Evolutionary conservation across 2,888 invertebrate species (phyloP), one percentile per base, ranked within the genome.

Genomic region (Malacosoma neustria): DNA sequence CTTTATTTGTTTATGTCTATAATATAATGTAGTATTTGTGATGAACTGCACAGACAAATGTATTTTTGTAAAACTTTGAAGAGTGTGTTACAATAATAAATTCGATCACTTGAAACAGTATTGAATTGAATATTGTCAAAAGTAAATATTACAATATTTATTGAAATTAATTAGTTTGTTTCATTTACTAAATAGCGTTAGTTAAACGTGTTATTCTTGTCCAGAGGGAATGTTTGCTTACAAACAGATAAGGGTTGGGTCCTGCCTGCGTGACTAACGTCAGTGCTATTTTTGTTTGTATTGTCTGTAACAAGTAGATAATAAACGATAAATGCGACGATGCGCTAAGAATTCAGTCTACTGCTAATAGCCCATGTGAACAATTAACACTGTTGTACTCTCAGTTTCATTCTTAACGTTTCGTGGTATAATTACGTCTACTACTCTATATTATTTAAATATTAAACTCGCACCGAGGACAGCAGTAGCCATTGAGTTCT

Each of bases 181-280:
- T 22, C 22, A 4, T 32, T 9, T 32, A 32, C 13, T 32, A 32
- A 42, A 46, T 41, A 33, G 32, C 35, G 13, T 37, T 35, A 35
- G 22, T 14, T 38, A 41, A 33, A 45, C 46, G 49, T 42, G 51
- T 51, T 62, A 62, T 65, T 61, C 57, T 54, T 42, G 56, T 57
- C 53, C 49, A 51, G 45, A 51, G 55, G 54, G 48, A 57, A 57
- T 62, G 61, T 66, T 64, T 58, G 49, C 47, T 46, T 46, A 48
- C 41, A 22, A 22, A 9, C 22, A 57, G 73, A 76, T 74, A 75
- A 74, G 67, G 30, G 43, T 46, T 48, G 41, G 55, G 57, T 56
- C 55, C 58, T 65, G 56, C 55, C 58, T 65, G 56, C 55, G 58
- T 76, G 77, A 79, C 73, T 76, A 76, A 77, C 69, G 66, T 50